Evolutionary conservation across 1,140 invertebrate genomes (phyloP), one percentile per base, ranked within the genome.

Genomic region (Phymorhynchus buccinoides): DNA sequence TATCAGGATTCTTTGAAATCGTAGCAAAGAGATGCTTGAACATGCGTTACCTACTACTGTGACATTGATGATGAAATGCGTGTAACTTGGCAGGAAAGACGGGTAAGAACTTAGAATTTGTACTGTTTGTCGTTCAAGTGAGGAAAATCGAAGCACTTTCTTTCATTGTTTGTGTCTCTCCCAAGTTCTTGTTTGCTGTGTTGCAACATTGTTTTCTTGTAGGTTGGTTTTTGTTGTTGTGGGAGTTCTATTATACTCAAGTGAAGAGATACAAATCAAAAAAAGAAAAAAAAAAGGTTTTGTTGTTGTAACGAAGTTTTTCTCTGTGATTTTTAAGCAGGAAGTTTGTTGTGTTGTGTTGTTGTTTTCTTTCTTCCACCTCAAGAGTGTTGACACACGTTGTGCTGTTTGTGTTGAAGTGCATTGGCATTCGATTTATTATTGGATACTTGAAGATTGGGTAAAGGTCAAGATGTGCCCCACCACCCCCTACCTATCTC

Each of bases 201-300:
- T 79, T 52, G 77, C 48, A 75, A 85, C 52, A 12, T 66, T 81
- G 32, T 66, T 56, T 81, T 62, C 56, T 62, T 62, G 56, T 62
- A 62, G n/a, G n/a, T n/a, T n/a, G 27, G n/a, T 30, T 9, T 9
- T 52, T 52, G 37, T 83, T 41, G n/a, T 82, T 71, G 71, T 68
- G 62, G n/a, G 42, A 66, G 71, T 80, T 85, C 62, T 62, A 81
- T 85, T 85, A 56, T 32, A 85, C 80, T 62, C 35, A 80, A 77
- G 84, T 85, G 84, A 71, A 82, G 83, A 85, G 79, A 42, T 81
- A 85, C 75, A 85, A 85, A 81, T 85, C 79, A 85, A 81, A 80
- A 81, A 73, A 9, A 62, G 56, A 85, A 81, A 82, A 66, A 85
- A 81, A 80, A 81, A 73, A 9, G n/a, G 56, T 62, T 62, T 82